These are phyloP conservation scores for Phrynocephalus versicolor DNA, from an alignment of 2,113 vertebrate genomes.

Conservation along the genomic window DNA sequence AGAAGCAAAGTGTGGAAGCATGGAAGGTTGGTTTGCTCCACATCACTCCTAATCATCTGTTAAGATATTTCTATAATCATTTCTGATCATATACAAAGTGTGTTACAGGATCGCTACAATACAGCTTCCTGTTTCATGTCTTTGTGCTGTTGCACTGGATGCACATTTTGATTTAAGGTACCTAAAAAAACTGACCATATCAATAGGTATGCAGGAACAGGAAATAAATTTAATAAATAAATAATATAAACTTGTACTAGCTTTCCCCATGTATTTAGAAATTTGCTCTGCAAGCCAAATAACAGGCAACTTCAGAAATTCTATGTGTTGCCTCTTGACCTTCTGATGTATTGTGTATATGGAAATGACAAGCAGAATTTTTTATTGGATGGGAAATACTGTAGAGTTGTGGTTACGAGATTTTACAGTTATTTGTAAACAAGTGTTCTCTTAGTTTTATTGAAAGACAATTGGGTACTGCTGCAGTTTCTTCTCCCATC, in stretches of 20 bases:
- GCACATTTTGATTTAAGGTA: too few species aligned
- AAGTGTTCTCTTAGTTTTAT: constrained; percentile 3
- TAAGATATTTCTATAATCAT: too few species aligned
- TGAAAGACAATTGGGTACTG: constrained; percentile 21
- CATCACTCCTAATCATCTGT: too few species aligned
- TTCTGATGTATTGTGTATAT: constrained; percentile 8
- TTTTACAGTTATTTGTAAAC: constrained; percentile 34
- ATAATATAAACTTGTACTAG: neutral
- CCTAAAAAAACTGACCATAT: too few species aligned
- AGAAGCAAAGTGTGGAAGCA: too few species aligned
- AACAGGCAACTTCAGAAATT: constrained; percentile 30
- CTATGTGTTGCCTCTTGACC: neutral
- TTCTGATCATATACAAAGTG: too few species aligned
- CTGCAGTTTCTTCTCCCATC: neutral
- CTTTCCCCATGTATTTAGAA: neutral
- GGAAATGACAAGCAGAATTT: constrained; percentile 42
- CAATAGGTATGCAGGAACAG: too few species aligned
- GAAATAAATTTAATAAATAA: too few species aligned
- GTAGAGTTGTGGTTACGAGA: constrained; percentile 4
- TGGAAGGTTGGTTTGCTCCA: too few species aligned
- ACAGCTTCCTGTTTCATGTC: too few species aligned
- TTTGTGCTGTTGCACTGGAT: too few species aligned
- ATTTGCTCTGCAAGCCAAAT: constrained; percentile 13
- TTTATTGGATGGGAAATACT: constrained; percentile 21
- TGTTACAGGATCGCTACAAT: too few species aligned